A percentile compares a stretch with the other conserved stretches of the same genome.
Conservation (phyloP, 1,140 invertebrate genomes). For the Bombus picipes region DNA sequence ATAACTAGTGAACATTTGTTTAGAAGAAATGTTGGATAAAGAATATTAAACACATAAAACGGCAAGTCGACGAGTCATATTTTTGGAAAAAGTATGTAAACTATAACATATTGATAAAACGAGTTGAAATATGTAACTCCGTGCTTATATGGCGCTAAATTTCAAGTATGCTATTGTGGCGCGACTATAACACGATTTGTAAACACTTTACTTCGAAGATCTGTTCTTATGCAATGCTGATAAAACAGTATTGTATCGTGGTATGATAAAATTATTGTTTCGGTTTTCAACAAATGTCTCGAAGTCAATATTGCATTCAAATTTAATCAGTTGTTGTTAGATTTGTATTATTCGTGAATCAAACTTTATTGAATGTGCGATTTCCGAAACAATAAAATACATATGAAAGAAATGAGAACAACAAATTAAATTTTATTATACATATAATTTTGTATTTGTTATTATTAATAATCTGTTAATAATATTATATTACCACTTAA, state of each 20-base stretch:
- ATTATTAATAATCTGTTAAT: no score
- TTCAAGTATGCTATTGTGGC: not conserved
- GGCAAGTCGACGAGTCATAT: conserved; percentile 22
- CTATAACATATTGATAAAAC: not conserved
- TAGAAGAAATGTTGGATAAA: not conserved
- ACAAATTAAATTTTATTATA: no score
- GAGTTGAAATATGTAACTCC: not conserved
- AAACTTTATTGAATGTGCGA: no score
- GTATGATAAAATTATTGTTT: not conserved
- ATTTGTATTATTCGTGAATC: no score
- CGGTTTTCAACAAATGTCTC: not conserved
- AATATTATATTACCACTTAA: no score
- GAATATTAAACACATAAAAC: not conserved
- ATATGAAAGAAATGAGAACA: no score
- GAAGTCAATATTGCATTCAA: no score
- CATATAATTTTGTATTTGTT: no score
- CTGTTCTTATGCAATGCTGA: not conserved
- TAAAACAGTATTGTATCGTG: not conserved
- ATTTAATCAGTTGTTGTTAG: no score
- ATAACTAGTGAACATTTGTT: not conserved
- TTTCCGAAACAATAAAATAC: no score
- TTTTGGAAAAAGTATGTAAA: not conserved
- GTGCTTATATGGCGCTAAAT: conserved; percentile 16
- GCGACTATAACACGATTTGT: not conserved
- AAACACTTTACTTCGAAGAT: not conserved